Conservation (phyloP, 2,113 vertebrate species). For the Furnarius figulus region DNA sequence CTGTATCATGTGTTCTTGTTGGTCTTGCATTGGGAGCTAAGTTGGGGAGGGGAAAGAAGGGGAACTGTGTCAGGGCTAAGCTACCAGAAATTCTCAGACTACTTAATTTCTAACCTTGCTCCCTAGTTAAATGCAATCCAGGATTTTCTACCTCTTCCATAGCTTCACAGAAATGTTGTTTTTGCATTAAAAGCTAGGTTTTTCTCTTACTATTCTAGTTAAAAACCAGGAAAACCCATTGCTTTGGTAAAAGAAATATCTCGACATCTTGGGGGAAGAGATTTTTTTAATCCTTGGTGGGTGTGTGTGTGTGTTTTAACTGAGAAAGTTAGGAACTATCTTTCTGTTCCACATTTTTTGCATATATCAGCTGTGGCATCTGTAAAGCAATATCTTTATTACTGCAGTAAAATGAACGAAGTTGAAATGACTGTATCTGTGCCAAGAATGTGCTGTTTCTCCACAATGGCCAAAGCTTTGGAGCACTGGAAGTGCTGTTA, state of each 20-base stretch:
- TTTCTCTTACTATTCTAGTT: neutral
- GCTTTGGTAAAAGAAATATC: neutral
- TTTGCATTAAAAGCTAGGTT: neutral
- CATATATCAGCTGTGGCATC: neutral
- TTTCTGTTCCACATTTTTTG: neutral
- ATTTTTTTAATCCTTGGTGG: neutral
- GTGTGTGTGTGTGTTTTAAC: neutral
- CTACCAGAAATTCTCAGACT: constrained; percentile 45
- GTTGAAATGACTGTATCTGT: neutral
- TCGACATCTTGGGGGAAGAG: neutral
- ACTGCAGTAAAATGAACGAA: neutral
- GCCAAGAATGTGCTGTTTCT: neutral
- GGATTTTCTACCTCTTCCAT: neutral
- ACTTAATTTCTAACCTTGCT: constrained; percentile 24
- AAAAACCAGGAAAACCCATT: neutral
- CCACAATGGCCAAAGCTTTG: neutral
- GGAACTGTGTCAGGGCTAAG: neutral
- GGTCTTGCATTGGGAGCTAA: neutral
- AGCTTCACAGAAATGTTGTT: neutral
- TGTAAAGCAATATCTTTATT: neutral
- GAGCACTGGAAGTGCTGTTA: neutral
- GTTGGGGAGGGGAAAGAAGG: neutral
- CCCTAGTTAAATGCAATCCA: neutral
- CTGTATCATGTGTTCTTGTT: constrained; percentile 24
- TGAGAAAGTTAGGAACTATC: neutral